Conservation (phyloP, 2,797 vertebrate genomes). For the Phaenicophaeus curvirostris region DNA sequence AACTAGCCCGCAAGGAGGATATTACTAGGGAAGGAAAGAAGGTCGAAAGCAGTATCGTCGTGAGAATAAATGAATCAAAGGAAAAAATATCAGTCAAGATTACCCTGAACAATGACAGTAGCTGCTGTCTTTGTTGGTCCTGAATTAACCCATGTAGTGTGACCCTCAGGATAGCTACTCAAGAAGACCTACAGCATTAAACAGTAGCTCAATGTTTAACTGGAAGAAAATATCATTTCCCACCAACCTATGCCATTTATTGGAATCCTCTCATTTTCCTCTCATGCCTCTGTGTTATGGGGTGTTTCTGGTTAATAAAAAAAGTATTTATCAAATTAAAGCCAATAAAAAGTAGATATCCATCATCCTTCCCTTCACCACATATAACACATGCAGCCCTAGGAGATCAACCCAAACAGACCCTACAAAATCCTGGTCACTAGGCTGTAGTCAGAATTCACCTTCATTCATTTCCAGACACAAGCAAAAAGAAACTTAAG, state of each 20-base stretch:
- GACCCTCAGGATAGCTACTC: background rate
- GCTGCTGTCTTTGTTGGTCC: background rate
- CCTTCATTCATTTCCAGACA: background rate
- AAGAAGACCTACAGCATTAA: background rate
- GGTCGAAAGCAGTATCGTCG: background rate
- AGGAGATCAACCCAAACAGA: background rate
- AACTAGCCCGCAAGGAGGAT: background rate
- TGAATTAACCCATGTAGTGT: background rate
- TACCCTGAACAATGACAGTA: background rate
- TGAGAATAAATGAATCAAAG: background rate
- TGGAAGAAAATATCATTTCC: background rate
- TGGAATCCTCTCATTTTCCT: background rate
- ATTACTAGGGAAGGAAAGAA: background rate
- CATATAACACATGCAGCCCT: accelerated
- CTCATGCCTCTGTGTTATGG: accelerated
- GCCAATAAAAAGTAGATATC: background rate
- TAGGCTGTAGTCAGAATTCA: background rate
- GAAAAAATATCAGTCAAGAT: background rate
- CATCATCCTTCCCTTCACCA: background rate
- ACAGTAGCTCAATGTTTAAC: background rate
- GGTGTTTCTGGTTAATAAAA: background rate
- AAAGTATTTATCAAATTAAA: background rate
- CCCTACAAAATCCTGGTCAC: background rate
- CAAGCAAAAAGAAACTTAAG: background rate
- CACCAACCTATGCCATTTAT: background rate